A percentile compares a stretch with the other conserved stretches of the same genome.
phyloP scores from a whole-genome alignment of 1,140 invertebrate species.

The Lasioglossum albipes region DNA sequence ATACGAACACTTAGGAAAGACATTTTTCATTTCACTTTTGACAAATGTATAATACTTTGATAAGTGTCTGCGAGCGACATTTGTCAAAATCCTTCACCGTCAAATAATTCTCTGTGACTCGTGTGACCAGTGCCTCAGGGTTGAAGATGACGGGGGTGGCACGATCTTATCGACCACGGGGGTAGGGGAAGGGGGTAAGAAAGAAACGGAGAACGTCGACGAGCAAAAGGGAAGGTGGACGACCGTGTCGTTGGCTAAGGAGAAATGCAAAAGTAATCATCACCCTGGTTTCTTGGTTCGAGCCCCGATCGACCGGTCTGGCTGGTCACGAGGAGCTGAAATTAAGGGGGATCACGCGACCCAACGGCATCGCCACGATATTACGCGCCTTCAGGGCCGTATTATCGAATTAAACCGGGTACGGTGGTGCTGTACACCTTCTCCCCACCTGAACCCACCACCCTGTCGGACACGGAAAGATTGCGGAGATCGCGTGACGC shows the following conservation, averaged over 20 bases:
- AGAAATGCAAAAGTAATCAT: slow-evolving; percentile 63
- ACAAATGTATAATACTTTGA: no score
- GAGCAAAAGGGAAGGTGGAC: slow-evolving; percentile 6
- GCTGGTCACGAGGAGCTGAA: slow-evolving; percentile 19
- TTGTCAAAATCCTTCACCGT: no score
- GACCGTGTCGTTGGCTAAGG: slow-evolving; percentile 26
- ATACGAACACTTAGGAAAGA: no score
- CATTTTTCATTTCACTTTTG: no score
- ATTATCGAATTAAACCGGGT: slow-evolving; percentile 61
- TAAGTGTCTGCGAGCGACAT: no score
- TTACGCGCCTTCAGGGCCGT: slow-evolving; percentile 45
- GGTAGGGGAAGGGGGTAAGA: neutral
- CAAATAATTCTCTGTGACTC: no score
- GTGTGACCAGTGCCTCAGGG: neutral
- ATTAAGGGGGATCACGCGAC: slow-evolving; percentile 61
- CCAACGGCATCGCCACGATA: slow-evolving; percentile 29
- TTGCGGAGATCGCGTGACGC: slow-evolving; percentile 46
- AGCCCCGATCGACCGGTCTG: neutral
- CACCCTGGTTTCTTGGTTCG: slow-evolving; percentile 32
- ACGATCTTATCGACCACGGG: slow-evolving; percentile 23
- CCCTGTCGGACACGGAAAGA: slow-evolving; percentile 19
- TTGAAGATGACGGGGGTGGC: neutral
- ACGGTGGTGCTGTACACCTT: neutral
- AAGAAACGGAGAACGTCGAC: neutral
- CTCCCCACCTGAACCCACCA: neutral